These are phyloP conservation scores for Oxytorus armatus DNA, from an alignment of 2,888 invertebrate genomes.

Conservation along the genomic window DNA sequence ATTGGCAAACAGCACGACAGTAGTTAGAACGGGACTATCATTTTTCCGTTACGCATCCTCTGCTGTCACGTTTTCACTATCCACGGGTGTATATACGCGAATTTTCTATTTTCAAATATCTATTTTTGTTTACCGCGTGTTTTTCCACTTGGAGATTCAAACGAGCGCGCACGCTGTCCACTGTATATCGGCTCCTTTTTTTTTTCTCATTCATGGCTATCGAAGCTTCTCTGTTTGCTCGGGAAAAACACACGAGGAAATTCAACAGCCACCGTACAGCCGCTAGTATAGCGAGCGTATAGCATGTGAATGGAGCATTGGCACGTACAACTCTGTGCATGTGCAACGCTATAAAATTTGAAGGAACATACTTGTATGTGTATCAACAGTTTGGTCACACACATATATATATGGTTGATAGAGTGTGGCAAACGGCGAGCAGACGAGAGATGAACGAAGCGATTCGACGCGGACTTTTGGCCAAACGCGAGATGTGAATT, in stretches of 20 bases:
- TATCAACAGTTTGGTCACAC: neutral
- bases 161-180: conserved; percentile 8
- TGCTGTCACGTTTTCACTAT: neutral
- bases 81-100: too few relatives aligned
- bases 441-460: conserved; percentile 41
- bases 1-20: too few relatives aligned
- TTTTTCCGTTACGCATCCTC: neutral
- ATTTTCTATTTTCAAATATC: conserved; percentile 17
- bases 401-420: neutral
- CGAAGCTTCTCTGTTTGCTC: conserved; percentile 44
- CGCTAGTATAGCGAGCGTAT: conserved; percentile 4
- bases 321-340: conserved; percentile 24
- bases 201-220: conserved; percentile 31
- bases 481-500: conserved; percentile 77
- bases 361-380: neutral
- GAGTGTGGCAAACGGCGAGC: neutral
- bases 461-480: conserved; percentile 50
- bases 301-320: conserved; percentile 27
- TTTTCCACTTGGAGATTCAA: conserved; percentile 8
- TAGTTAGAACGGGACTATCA: neutral
- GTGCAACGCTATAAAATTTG: conserved; percentile 1
- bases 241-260: conserved; percentile 41
- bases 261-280: conserved; percentile 10
- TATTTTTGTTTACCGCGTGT: neutral
- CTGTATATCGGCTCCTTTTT: conserved; percentile 25